Evolutionary conservation across 2,888 invertebrate species (phyloP).

Genomic region (Xylophagus ater): DNA sequence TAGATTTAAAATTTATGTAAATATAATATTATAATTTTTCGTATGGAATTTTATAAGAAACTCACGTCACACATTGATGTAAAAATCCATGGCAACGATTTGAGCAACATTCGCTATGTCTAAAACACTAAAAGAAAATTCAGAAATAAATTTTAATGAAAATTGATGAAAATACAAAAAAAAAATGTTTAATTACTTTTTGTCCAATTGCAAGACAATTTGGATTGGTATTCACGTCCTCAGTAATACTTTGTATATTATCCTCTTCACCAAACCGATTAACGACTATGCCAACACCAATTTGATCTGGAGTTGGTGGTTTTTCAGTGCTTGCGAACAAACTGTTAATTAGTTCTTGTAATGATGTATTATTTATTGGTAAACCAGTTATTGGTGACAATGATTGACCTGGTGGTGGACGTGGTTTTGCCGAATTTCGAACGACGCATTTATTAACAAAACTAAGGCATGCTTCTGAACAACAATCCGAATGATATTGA

Average conservation of each 20-base stretch:
- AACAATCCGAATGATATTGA: slow-evolving; percentile 32
- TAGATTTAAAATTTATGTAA: too few species aligned
- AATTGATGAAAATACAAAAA: not conserved
- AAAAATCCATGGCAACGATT: slow-evolving; percentile 31
- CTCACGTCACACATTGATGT: slow-evolving; percentile 33
- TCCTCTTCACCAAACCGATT: slow-evolving; percentile 7
- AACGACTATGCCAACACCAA: not conserved
- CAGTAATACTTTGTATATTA: not conserved
- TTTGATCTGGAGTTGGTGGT: slow-evolving; percentile 1
- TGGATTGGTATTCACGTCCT: not conserved
- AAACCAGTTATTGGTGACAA: not conserved
- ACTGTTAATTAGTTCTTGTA: slow-evolving; percentile 8
- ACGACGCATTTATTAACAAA: slow-evolving; percentile 26
- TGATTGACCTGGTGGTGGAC: not conserved
- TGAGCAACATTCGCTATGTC: slow-evolving; percentile 28
- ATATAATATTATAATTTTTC: too few species aligned
- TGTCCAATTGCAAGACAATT: slow-evolving; percentile 11
- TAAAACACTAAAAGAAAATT: slow-evolving; percentile 26
- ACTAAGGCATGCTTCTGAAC: slow-evolving; percentile 31
- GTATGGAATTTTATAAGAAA: slow-evolving; percentile 11
- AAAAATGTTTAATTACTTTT: slow-evolving; percentile 8
- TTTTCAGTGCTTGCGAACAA: slow-evolving; percentile 11
- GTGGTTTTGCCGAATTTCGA: slow-evolving; percentile 4
- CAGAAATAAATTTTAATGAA: not conserved
- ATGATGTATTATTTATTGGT: not conserved